These are phyloP conservation scores for Dusona sp. DNA, from an alignment of 2,888 invertebrate species.

Conservation along the genomic window DNA sequence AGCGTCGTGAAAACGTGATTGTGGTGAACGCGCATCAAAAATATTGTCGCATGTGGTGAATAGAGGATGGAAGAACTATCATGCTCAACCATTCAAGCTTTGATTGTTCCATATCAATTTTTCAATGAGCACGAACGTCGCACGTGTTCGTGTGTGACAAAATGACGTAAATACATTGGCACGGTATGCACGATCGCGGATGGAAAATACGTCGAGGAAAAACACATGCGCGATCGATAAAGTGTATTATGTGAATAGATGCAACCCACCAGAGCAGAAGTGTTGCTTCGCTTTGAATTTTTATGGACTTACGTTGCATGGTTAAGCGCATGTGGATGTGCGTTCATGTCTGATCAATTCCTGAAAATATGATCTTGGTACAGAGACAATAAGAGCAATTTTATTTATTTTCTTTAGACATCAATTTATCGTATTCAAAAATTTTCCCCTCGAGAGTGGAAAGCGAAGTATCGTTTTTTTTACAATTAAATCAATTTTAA, in stretches of 20 bases:
- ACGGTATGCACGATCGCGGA: conserved; percentile 1
- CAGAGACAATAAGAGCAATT: neutral
- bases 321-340: neutral
- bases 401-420: neutral
- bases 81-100: neutral
- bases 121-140: conserved; percentile 1
- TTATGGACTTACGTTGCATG: neutral
- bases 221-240: conserved; percentile 5
- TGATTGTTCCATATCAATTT: conserved; percentile 11
- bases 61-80: neutral
- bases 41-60: neutral
- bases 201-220: conserved; percentile 2
- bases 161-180: conserved; percentile 6
- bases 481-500: neutral
- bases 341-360: neutral
- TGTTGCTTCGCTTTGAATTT: neutral
- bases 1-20: conserved; percentile 34
- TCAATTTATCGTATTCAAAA: neutral
- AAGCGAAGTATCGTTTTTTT: neutral
- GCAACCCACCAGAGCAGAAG: neutral
- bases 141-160: neutral
- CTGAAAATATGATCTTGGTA: neutral
- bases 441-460: neutral
- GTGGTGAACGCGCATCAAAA: neutral
- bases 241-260: neutral